A percentile compares a stretch with the other conserved stretches of the same genome.
Evolutionary conservation across 2,113 vertebrate genomes (phyloP).

Genomic region (Apaloderma vittatum): DNA sequence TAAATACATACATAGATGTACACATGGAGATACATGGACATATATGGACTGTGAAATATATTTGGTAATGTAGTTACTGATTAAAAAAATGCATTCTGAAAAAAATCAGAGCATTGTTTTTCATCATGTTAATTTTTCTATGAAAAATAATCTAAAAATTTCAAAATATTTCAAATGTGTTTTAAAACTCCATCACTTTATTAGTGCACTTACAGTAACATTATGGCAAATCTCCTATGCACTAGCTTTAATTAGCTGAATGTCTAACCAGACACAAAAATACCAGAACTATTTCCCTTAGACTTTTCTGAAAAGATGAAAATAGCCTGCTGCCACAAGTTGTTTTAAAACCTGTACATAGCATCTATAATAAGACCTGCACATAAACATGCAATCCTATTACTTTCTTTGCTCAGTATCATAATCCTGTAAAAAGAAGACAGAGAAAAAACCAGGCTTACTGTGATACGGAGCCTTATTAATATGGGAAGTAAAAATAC

Average conservation of each 20-base stretch:
- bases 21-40: not conserved
- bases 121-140: not conserved
- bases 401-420: not conserved
- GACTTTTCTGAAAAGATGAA: not conserved
- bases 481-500: not conserved
- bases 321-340: not conserved
- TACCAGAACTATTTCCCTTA: not conserved
- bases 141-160: not conserved
- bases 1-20: not conserved
- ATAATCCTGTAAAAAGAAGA: not conserved
- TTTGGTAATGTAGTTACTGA: not conserved
- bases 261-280: constrained; percentile 3
- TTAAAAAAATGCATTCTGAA: not conserved
- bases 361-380: not conserved
- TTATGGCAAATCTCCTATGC: not conserved
- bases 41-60: not conserved
- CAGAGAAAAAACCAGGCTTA: not conserved
- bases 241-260: not conserved
- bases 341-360: not conserved
- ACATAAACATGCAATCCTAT: not conserved
- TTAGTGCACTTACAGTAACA: not conserved
- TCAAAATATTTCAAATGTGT: not conserved
- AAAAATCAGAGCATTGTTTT: not conserved
- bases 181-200: not conserved
- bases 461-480: not conserved